Evolutionary conservation across 2,888 invertebrate species (phyloP), one percentile per base, ranked within the genome.

Genomic region (Acronicta psi): DNA sequence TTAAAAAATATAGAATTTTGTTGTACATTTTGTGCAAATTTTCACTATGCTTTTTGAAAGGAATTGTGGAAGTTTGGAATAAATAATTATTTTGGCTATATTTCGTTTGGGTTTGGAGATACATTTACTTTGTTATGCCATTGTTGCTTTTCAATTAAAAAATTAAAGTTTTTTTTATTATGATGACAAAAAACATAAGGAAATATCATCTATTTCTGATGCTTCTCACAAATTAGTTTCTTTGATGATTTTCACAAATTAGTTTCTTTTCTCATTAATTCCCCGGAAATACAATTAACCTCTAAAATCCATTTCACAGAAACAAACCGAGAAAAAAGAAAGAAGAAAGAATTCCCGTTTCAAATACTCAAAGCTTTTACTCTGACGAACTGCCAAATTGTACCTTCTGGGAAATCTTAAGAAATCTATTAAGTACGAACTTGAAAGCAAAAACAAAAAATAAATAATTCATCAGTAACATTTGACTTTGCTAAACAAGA

Each of bases 401-500:
- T 54, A 31, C 23, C 59, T 58, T 53, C 44, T 53, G 55, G 56
- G 49, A 55, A 62, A 53, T 53, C 40, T 14, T 18, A 44, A 42
- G 20, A 55, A 59, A 57, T 23, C 7, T 29, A 36, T 51, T 46
- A n/a, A n/a, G n/a, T n/a, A 44, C 23, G 41, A 47, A 42, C 20
- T 25, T 11, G 3, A 49, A 59, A 36, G 40, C 14, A 52, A 43
- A 57, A 37, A 13, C 10, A 58, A 29, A 38, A 43, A 43, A 73
- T 73, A 69, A 72, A 69, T 76, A 61, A 74, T 73, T 69, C 60
- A 69, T 53, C 18, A 25, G 36, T 60, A 40, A 60, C 41, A 45
- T 61, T 62, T 52, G 43, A 54, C 44, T 69, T 59, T 43, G 31
- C 46, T 50, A 52, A 69, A 46, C 62, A 65, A 58, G 25, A 54